Evolutionary conservation across 2,888 invertebrate species (phyloP).

Genomic region (Globia sparganii): DNA sequence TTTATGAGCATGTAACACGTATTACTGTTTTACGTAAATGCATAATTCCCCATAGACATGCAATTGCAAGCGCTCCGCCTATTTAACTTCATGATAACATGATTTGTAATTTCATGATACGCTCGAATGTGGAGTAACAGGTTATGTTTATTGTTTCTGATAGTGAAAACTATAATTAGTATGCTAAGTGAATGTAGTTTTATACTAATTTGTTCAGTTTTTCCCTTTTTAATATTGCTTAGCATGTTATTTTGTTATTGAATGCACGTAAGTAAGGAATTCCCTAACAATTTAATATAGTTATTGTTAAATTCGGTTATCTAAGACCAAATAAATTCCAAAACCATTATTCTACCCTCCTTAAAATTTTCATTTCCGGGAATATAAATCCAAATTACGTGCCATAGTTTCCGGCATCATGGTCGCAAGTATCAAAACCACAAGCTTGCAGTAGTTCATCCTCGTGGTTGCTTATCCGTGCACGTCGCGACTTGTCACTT

Average conservation of each 20-base stretch:
- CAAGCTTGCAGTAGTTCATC: constrained; percentile 64
- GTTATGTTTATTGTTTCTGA: constrained; percentile 74
- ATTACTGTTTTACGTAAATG: constrained; percentile 73
- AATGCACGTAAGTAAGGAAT: background rate
- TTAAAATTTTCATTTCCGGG: background rate
- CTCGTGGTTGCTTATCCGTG: constrained; percentile 84
- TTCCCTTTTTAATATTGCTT: background rate
- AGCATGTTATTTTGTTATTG: background rate
- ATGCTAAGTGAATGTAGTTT: constrained; percentile 63
- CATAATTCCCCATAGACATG: constrained; percentile 80
- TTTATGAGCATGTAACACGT: constrained; percentile 67
- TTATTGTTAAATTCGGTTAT: background rate
- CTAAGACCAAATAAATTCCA: background rate
- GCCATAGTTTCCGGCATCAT: background rate
- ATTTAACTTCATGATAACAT: constrained; percentile 73
- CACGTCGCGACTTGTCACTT: constrained; percentile 86
- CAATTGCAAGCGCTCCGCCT: constrained; percentile 72
- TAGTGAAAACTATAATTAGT: constrained; percentile 74
- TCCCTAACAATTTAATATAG: background rate
- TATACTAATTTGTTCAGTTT: constrained; percentile 22
- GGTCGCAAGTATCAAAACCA: constrained; percentile 74
- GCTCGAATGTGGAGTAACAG: constrained; percentile 71
- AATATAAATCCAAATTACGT: constrained; percentile 2
- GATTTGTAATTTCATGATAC: constrained; percentile 78
- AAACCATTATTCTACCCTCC: background rate